These are phyloP conservation scores for Augochlora pura DNA, from an alignment of 1,140 invertebrate species.

Conservation along the genomic window DNA sequence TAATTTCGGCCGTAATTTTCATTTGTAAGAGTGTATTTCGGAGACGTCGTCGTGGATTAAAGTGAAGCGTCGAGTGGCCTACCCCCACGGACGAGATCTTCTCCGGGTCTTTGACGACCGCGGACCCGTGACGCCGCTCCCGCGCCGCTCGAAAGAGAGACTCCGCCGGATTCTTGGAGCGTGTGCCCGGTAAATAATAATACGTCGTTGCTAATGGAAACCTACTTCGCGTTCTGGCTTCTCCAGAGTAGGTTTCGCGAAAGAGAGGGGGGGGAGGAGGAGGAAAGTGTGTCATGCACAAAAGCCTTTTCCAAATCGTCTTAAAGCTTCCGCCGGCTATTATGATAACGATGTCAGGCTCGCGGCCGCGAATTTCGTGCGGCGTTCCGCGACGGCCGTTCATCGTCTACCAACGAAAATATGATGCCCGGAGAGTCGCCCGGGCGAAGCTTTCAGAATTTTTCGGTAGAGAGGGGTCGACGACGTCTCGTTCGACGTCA, in stretches of 20 bases:
- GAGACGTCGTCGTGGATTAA: no score
- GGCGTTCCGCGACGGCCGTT: not conserved
- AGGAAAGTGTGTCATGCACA: slow-evolving; percentile 62
- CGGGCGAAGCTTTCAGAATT: no score
- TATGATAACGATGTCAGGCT: slow-evolving; percentile 29
- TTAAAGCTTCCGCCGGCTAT: slow-evolving; percentile 48
- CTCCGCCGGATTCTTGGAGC: slow-evolving; percentile 55
- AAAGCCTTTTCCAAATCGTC: slow-evolving; percentile 65
- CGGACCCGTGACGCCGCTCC: not conserved
- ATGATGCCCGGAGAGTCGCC: no score
- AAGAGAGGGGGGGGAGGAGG: slow-evolving; percentile 34
- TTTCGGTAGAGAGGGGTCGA: no score
- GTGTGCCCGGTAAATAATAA: slow-evolving; percentile 60
- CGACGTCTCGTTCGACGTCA: no score
- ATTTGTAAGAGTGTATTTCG: no score
- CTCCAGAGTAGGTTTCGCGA: slow-evolving; percentile 61
- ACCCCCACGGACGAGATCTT: no score
- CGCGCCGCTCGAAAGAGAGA: slow-evolving; percentile 53
- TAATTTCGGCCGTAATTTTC: no score
- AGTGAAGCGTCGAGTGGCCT: no score
- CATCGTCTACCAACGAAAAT: no score
- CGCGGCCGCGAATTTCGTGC: not conserved
- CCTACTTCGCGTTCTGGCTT: slow-evolving; percentile 61
- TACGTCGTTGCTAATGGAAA: slow-evolving; percentile 64
- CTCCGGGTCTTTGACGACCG: not conserved